Evolutionary conservation across 2,113 vertebrate species (phyloP).

Genomic region (Eupsittula cactorum): DNA sequence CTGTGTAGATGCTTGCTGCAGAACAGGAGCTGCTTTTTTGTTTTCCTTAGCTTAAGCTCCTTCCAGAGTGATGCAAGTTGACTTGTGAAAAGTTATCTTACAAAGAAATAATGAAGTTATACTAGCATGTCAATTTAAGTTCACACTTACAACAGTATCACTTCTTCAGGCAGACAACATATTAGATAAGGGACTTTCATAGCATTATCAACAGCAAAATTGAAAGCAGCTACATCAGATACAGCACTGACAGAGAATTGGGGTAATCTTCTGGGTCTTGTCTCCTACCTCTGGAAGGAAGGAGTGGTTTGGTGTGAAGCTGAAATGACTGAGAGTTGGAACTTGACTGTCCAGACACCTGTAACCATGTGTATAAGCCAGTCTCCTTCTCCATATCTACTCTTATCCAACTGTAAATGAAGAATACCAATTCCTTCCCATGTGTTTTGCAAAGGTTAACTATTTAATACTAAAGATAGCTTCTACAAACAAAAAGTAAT

Average conservation of each 20-base stretch:
- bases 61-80: neutral
- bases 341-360: neutral
- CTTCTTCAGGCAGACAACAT: neutral
- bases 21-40: neutral
- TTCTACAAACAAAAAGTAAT: neutral
- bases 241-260: neutral
- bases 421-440: neutral
- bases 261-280: neutral
- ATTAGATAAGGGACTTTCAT: neutral
- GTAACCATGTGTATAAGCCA: neutral
- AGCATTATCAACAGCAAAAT: slow-evolving; percentile 7
- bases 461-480: neutral
- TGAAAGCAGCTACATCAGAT: slow-evolving; percentile 15
- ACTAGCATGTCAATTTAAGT: neutral
- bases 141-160: neutral
- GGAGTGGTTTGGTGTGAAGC: neutral
- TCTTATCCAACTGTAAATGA: neutral
- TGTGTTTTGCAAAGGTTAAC: neutral
- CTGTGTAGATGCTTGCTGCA: neutral
- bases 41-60: neutral
- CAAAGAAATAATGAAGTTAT: slow-evolving; percentile 9
- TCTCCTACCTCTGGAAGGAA: neutral
- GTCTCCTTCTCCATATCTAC: neutral
- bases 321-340: neutral
- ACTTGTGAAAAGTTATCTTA: neutral